These are phyloP conservation scores for Heteropelma amictum DNA, from an alignment of 2,888 invertebrate species.

Conservation along the genomic window DNA sequence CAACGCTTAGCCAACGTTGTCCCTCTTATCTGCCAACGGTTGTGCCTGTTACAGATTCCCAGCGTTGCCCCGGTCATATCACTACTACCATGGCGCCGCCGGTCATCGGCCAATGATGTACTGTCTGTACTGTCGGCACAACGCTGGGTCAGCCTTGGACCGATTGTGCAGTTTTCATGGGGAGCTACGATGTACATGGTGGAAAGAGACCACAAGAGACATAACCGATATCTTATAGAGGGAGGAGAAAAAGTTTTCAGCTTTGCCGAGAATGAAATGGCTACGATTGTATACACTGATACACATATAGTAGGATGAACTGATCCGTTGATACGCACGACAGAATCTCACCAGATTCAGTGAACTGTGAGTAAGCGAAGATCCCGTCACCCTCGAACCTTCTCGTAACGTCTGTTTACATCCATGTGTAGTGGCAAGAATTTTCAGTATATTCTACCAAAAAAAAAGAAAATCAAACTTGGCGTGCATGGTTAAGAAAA, in stretches of 20 bases:
- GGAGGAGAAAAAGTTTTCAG: constrained; percentile 33
- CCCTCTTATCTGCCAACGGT: too few species aligned
- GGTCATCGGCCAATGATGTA: too few species aligned
- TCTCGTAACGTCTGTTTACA: constrained; percentile 16
- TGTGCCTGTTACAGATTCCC: too few species aligned
- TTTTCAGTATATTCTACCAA: neutral
- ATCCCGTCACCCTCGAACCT: constrained; percentile 36
- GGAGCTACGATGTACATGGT: constrained; percentile 35
- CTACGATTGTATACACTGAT: constrained; percentile 25
- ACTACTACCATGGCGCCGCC: too few species aligned
- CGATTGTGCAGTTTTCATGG: too few species aligned
- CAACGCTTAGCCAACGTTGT: too few species aligned
- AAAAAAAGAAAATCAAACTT: too few species aligned
- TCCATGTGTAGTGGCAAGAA: neutral
- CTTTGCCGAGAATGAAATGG: constrained; percentile 23
- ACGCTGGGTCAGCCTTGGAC: too few species aligned
- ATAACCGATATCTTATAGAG: constrained; percentile 10
- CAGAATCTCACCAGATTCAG: constrained; percentile 32
- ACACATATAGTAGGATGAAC: neutral
- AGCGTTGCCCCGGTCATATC: too few species aligned
- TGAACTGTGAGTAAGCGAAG: constrained; percentile 47
- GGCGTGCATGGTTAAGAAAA: too few species aligned
- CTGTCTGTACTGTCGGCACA: too few species aligned
- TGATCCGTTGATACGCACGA: constrained; percentile 53
- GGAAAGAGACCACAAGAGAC: constrained; percentile 28